A percentile compares a stretch with the other conserved stretches of the same genome.
These are phyloP conservation scores for Heliconius ethilla DNA, from an alignment of 2,888 invertebrate species.

Conservation along the genomic window DNA sequence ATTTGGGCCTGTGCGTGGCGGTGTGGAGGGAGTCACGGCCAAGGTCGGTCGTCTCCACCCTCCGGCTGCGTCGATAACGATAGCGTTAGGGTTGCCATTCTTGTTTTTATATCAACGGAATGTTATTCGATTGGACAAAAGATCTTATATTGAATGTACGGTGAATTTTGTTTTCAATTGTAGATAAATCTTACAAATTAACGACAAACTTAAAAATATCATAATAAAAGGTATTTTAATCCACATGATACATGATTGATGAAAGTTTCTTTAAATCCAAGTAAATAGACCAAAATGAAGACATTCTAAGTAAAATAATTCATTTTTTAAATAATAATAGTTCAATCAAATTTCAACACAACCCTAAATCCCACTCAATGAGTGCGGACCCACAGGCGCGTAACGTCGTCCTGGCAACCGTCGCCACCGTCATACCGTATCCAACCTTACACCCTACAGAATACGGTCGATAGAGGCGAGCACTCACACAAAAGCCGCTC, in stretches of 20 bases:
- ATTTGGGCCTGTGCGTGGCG: constrained; percentile 64
- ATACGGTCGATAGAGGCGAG: constrained; percentile 20
- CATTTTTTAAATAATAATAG: not conserved
- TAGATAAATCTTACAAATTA: not conserved
- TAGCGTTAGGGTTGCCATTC: constrained; percentile 41
- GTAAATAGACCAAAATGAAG: not conserved
- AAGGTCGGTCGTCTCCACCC: constrained; percentile 69
- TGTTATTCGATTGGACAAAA: not conserved
- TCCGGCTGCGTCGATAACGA: constrained; percentile 52
- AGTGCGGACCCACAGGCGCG: constrained; percentile 38
- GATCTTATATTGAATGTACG: not conserved
- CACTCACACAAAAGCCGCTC: constrained; percentile 2
- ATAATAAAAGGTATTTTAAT: too few species aligned
- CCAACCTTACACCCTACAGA: constrained; percentile 25
- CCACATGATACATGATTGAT: not conserved
- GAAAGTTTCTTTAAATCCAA: not conserved
- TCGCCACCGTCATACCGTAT: not conserved
- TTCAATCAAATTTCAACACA: not conserved
- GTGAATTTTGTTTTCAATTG: not conserved
- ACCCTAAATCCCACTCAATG: constrained; percentile 45
- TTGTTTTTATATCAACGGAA: not conserved
- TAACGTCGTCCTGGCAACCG: constrained; percentile 17
- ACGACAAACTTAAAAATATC: not conserved
- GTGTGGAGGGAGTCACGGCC: constrained; percentile 77
- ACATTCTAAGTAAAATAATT: not conserved